These are phyloP conservation scores for Oreonectes daqikongensis DNA, from an alignment of 2,797 vertebrate genomes.

Conservation along the genomic window DNA sequence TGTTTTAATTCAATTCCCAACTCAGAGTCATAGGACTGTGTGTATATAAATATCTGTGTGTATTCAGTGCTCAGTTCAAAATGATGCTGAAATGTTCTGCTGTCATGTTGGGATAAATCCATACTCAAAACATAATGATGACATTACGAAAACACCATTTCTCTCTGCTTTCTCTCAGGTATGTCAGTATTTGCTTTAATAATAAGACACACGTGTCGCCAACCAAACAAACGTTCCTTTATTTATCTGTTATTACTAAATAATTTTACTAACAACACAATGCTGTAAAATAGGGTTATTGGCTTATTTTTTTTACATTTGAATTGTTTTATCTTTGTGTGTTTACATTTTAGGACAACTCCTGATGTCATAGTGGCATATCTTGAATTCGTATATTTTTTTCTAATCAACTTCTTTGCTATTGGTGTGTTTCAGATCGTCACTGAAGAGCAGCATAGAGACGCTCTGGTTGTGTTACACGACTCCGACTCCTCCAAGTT, in stretches of 20 bases:
- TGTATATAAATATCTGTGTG: constrained; percentile 16
- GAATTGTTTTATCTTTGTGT: too few relatives aligned
- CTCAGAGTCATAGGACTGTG: constrained; percentile 43
- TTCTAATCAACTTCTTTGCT: not conserved
- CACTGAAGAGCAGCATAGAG: constrained; percentile 51
- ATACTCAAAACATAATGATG: not conserved
- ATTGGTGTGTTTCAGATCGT: constrained; percentile 45
- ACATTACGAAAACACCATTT: not conserved
- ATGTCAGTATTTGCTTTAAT: constrained; percentile 6
- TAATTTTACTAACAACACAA: not conserved
- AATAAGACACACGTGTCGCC: not conserved
- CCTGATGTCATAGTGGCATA: too few relatives aligned
- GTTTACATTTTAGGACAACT: too few relatives aligned
- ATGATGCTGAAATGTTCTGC: not conserved
- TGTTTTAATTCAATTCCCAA: constrained; percentile 10
- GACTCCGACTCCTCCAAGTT: constrained; percentile 69
- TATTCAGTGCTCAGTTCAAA: constrained; percentile 12
- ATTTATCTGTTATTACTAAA: too few relatives aligned
- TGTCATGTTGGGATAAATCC: constrained; percentile 5
- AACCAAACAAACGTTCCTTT: too few relatives aligned
- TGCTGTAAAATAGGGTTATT: not conserved
- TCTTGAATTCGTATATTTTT: constrained; percentile 15
- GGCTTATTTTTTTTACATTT: not conserved
- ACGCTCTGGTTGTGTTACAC: constrained; percentile 83
- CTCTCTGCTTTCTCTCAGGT: constrained; percentile 19